Conservation (phyloP, 23 tunicate species). For the Pegea sp. region DNA sequence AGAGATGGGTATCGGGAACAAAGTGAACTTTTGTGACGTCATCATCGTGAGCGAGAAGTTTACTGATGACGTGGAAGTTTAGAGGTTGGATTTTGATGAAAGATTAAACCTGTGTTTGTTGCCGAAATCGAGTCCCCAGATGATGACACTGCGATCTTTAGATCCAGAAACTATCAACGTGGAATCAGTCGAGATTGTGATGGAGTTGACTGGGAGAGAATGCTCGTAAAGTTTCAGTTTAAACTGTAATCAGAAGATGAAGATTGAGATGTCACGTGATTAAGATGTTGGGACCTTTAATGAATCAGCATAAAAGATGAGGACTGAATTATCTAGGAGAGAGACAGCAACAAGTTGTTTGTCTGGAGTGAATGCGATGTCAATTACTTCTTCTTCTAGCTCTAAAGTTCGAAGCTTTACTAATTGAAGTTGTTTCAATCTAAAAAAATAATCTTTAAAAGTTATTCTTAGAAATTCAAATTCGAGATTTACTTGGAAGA, state of each 20-base stretch:
- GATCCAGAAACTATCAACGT: slow-evolving; percentile 70
- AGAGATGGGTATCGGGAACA: slow-evolving; percentile 81
- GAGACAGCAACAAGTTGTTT: slow-evolving; percentile 49
- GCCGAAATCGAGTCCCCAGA: slow-evolving; percentile 95
- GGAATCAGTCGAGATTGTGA: slow-evolving; percentile 49
- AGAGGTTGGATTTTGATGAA: background rate
- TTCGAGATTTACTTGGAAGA: slow-evolving; percentile 14
- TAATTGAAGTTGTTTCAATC: background rate
- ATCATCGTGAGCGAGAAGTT: slow-evolving; percentile 60
- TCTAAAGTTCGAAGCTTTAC: slow-evolving; percentile 64
- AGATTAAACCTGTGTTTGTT: slow-evolving; percentile 79
- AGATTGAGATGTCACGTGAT: too few relatives aligned
- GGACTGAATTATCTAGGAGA: slow-evolving; percentile 50
- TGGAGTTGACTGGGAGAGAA: slow-evolving; percentile 50
- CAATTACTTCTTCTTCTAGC: slow-evolving; percentile 58
- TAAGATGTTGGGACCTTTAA: slow-evolving; percentile 54
- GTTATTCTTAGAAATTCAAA: background rate
- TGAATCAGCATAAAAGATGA: slow-evolving; percentile 60
- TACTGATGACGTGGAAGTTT: slow-evolving; percentile 2
- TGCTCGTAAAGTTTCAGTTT: slow-evolving; percentile 71
- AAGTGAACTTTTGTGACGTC: slow-evolving; percentile 43
- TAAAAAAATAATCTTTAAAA: background rate
- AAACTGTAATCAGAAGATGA: slow-evolving; percentile 20
- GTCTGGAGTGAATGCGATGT: slow-evolving; percentile 39
- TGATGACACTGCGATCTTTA: slow-evolving; percentile 54